phyloP scores from a whole-genome alignment of 2,797 vertebrate species.

The Falco novaeseelandiae region DNA sequence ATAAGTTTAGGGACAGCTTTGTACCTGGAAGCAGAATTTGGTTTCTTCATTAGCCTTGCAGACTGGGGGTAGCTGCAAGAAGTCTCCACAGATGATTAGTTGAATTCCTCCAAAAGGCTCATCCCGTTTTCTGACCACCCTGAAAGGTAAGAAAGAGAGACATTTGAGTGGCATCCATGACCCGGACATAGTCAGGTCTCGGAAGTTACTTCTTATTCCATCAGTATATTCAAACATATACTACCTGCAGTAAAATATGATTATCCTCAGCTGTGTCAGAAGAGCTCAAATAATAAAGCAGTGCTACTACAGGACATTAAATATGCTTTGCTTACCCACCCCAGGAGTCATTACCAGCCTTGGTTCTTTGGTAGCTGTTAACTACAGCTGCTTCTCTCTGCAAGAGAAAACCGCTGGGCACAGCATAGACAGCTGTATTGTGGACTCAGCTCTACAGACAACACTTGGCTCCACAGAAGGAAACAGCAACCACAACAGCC shows the following conservation, averaged over 20 bases:
- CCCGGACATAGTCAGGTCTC: not conserved
- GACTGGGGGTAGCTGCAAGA: conserved; percentile 94
- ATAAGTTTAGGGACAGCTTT: not conserved
- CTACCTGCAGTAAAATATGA: not conserved
- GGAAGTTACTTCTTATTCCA: not conserved
- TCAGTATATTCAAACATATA: not conserved
- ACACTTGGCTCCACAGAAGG: not conserved
- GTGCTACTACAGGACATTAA: not conserved
- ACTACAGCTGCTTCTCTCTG: not conserved
- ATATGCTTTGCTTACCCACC: not conserved
- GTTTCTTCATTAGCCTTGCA: conserved; percentile 85
- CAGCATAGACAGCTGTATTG: not conserved
- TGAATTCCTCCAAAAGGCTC: conserved; percentile 97
- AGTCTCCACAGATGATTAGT: conserved; percentile 94
- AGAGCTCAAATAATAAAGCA: not conserved
- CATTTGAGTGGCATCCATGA: not conserved
- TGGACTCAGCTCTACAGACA: not conserved
- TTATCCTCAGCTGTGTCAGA: not conserved
- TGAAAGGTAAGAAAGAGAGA: conserved; percentile 33
- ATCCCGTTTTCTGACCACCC: conserved; percentile 85
- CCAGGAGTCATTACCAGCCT: not conserved
- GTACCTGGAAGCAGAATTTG: conserved; percentile 94
- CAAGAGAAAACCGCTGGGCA: not conserved
- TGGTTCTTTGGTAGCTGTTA: not conserved
- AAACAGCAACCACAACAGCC: not conserved